Evolutionary conservation across 1,140 invertebrate species (phyloP).

Genomic region (Hesperophylax magnus): DNA sequence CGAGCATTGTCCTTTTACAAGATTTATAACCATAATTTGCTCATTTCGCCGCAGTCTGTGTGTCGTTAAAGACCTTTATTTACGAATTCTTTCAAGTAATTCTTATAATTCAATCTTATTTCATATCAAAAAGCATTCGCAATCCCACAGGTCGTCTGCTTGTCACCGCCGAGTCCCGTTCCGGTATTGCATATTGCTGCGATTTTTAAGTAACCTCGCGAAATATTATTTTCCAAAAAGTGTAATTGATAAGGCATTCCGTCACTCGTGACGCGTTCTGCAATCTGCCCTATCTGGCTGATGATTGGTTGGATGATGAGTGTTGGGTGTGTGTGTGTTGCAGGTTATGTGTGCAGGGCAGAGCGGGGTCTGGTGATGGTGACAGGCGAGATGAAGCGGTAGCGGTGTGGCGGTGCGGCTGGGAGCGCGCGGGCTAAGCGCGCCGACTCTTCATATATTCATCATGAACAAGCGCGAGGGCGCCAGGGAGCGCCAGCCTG

Average conservation of each 20-base stretch:
- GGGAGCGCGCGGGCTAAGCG: slow-evolving; percentile 57
- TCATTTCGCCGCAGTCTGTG: neutral
- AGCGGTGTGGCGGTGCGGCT: slow-evolving; percentile 49
- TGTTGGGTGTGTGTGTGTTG: slow-evolving; percentile 25
- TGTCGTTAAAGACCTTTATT: neutral
- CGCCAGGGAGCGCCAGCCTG: slow-evolving; percentile 68
- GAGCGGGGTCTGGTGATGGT: neutral
- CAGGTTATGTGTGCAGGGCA: neutral
- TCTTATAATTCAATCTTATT: neutral
- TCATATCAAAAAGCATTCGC: neutral
- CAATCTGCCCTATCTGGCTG: neutral
- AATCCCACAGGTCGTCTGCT: slow-evolving; percentile 39
- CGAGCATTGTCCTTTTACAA: slow-evolving; percentile 48
- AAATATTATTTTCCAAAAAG: slow-evolving; percentile 17
- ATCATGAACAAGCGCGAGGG: slow-evolving; percentile 71
- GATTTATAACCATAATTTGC: slow-evolving; percentile 11
- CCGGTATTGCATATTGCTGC: slow-evolving; percentile 34
- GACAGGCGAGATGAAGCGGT: neutral
- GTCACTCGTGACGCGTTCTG: slow-evolving; percentile 5
- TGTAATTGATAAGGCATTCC: slow-evolving; percentile 23
- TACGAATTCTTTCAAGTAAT: neutral
- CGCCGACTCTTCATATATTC: slow-evolving; percentile 65
- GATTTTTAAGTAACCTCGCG: slow-evolving; percentile 19
- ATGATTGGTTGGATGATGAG: slow-evolving; percentile 2
- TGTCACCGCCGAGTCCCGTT: slow-evolving; percentile 36